Evolutionary conservation across 2,888 invertebrate species (phyloP).

Genomic region (Blastobasis lacticolella): DNA sequence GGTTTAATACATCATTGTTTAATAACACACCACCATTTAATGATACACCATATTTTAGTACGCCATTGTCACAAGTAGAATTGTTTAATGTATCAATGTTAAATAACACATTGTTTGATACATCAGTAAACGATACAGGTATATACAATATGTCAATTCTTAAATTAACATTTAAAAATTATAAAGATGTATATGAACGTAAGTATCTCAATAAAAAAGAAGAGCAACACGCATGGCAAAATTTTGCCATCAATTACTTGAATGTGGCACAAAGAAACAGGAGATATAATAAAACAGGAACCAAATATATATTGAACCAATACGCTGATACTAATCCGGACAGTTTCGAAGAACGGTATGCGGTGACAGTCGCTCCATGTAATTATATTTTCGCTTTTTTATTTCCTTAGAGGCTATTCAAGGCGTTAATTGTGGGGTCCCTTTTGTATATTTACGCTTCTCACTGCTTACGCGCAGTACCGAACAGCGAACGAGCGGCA

Average conservation of each 20-base stretch:
- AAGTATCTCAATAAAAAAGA: constrained; percentile 22
- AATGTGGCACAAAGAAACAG: constrained; percentile 30
- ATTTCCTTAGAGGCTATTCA: background rate
- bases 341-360: constrained; percentile 32
- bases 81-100: too few species aligned
- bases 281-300: constrained; percentile 15
- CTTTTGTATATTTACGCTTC: too few species aligned
- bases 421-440: too few species aligned
- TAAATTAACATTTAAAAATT: constrained; percentile 24
- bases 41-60: too few species aligned
- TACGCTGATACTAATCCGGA: constrained; percentile 36
- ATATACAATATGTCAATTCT: too few species aligned
- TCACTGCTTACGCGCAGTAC: too few species aligned
- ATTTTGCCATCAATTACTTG: constrained; percentile 37
- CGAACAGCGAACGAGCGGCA: too few species aligned
- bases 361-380: constrained; percentile 36
- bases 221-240: constrained; percentile 24
- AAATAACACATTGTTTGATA: too few species aligned
- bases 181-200: constrained; percentile 34
- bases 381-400: constrained; percentile 19
- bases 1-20: too few species aligned
- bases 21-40: too few species aligned
- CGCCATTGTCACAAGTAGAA: too few species aligned
- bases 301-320: constrained; percentile 34
- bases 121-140: too few species aligned